Conservation (phyloP, 2,113 vertebrate species). For the Helogale parvula region DNA sequence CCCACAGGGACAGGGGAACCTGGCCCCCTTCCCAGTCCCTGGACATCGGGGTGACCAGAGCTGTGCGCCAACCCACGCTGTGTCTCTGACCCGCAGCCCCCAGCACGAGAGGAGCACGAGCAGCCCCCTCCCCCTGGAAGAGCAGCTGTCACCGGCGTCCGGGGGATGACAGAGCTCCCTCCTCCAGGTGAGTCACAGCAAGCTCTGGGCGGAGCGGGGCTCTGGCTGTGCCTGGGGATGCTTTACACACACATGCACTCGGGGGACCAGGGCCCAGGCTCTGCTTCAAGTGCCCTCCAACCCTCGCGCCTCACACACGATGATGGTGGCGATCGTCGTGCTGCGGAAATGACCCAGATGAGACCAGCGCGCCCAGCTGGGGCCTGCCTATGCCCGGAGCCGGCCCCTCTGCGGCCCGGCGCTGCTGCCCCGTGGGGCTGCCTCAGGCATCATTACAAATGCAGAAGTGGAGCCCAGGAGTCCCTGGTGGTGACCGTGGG, state of each 20-base stretch:
- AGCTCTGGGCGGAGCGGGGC: no score
- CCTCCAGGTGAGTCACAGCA: conserved; percentile 53
- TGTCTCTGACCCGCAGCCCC: conserved; percentile 18
- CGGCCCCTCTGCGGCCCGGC: rapidly evolving
- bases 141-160: not conserved
- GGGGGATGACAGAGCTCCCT: conserved; percentile 16
- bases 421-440: not conserved
- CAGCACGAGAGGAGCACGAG: not conserved
- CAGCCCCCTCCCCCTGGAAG: rapidly evolving
- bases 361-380: rapidly evolving
- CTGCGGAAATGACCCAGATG: rapidly evolving
- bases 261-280: rapidly evolving
- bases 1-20: rapidly evolving
- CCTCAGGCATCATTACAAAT: rapidly evolving
- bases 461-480: not conserved
- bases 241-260: rapidly evolving
- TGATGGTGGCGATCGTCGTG: rapidly evolving
- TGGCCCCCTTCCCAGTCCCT: not conserved
- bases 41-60: no score
- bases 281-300: rapidly evolving
- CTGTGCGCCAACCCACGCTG: rapidly evolving
- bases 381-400: not conserved
- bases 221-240: not conserved
- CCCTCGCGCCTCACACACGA: rapidly evolving
- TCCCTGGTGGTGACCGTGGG: rapidly evolving